A percentile compares a stretch with the other conserved stretches of the same genome.
Evolutionary conservation across 2,797 vertebrate genomes (phyloP).

Genomic region (Miichthys miiuy): DNA sequence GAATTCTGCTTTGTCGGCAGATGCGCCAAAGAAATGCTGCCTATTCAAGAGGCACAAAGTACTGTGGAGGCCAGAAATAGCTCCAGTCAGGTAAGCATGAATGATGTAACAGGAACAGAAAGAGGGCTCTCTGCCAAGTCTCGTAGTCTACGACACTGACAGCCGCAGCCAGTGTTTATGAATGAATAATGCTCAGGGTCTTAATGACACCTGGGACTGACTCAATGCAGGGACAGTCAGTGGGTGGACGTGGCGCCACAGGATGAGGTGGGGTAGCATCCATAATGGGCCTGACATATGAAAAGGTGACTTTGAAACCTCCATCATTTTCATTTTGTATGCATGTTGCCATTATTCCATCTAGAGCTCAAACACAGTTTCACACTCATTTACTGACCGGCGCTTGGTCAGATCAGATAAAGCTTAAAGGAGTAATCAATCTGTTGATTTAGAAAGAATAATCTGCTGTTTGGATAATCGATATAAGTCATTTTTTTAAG

Average conservation of each 20-base stretch:
- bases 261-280: slow-evolving; percentile 41
- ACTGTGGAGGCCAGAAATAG: slow-evolving; percentile 78
- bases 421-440: not conserved
- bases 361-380: not conserved
- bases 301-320: slow-evolving; percentile 58
- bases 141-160: slow-evolving; percentile 73
- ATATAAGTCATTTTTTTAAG: not conserved
- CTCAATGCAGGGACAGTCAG: slow-evolving; percentile 56
- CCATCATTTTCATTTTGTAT: slow-evolving; percentile 11
- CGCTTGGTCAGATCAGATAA: slow-evolving; percentile 2
- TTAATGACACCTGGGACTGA: slow-evolving; percentile 68
- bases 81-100: slow-evolving; percentile 79
- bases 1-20: slow-evolving; percentile 68
- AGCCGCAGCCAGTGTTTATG: slow-evolving; percentile 75
- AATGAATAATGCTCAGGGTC: slow-evolving; percentile 74
- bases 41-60: slow-evolving; percentile 69
- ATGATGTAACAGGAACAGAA: slow-evolving; percentile 78
- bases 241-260: slow-evolving; percentile 45
- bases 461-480: not conserved
- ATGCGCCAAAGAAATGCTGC: slow-evolving; percentile 68
- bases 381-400: not conserved
- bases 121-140: slow-evolving; percentile 74
- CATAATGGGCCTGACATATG: slow-evolving; percentile 29
- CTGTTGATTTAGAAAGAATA: no score
- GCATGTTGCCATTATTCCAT: slow-evolving; percentile 4